phyloP scores from a whole-genome alignment of 2,113 vertebrate species.

The Labrus mixtus region DNA sequence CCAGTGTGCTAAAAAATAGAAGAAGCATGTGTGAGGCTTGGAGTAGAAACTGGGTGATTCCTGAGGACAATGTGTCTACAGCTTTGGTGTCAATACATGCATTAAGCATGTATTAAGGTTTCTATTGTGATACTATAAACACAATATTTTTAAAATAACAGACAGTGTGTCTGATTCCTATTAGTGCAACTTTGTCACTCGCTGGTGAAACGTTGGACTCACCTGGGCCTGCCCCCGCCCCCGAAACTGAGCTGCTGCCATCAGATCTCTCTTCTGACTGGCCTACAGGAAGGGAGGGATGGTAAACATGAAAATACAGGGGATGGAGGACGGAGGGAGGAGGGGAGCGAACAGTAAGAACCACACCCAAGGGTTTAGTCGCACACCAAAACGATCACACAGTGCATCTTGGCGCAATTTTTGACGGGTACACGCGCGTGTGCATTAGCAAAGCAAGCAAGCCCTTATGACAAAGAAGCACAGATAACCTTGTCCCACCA shows the following conservation, averaged over 20 bases:
- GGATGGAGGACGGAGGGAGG: constrained; percentile 56
- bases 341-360: constrained; percentile 60
- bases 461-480: constrained; percentile 44
- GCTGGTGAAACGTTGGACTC: constrained; percentile 75
- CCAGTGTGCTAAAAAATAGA: neutral
- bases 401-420: constrained; percentile 25
- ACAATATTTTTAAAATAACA: neutral
- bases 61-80: neutral
- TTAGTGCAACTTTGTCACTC: constrained; percentile 40
- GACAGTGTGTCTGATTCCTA: constrained; percentile 34
- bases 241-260: constrained; percentile 83
- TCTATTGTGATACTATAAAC: constrained; percentile 6
- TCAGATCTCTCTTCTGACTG: constrained; percentile 87
- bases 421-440: constrained; percentile 27
- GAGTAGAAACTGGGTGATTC: neutral
- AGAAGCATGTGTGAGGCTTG: neutral
- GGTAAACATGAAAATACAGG: constrained; percentile 76
- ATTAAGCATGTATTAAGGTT: constrained; percentile 23
- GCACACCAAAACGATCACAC: constrained; percentile 55
- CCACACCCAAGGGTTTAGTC: constrained; percentile 72
- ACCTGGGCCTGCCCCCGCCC: constrained; percentile 84
- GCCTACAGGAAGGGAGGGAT: constrained; percentile 84
- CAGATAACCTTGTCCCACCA: constrained; percentile 29
- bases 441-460: constrained; percentile 69
- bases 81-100: neutral